Evolutionary conservation across 2,113 vertebrate species (phyloP), one percentile per base, ranked within the genome.

Genomic region (Pygoscelis antarcticus): DNA sequence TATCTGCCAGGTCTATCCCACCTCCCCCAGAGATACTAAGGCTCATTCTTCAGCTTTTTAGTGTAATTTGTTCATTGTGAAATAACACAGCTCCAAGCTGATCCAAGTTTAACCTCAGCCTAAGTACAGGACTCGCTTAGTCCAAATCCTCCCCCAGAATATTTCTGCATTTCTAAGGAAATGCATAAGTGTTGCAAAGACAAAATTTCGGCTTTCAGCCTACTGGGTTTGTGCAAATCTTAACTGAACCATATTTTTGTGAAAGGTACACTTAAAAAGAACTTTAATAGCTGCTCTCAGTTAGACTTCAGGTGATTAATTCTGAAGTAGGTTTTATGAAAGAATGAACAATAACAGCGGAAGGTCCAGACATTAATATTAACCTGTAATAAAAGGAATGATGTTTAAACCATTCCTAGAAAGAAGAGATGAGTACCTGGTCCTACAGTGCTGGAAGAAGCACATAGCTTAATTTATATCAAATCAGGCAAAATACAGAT

Each of bases 401-500:
- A 96, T 85, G 79, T 94, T 96, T 90, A 97, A 97, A 96, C 40
- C 74, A 76, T 62, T 65, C 55, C 61, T 95, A 46, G 71, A 97
- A 96, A 96, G 96, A 95, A 96, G 98, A 96, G 78, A 87, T 96
- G 97, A 96, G 89, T 94, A 95, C 83, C 42, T 79, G 69, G 30
- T 94, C 87, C 83, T 83, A 80, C 58, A 94, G 54, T 76, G 51
- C 83, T 76, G 93, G 91, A 97, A 97, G 83, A 86, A 84, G 58
- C 81, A 90, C 84, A 89, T 64, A 93, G 74, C 93, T 96, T 97
- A 98, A 97, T 97, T 97, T 97, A 98, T 96, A 98, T 83, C 77
- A 93, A 98, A 97, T 98, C 96, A 97, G 95, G 93, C 81, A 97
- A 98, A 97, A 98, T 97, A 97, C 71, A 96, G 88, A 77, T 95